Evolutionary conservation across 2,113 vertebrate genomes (phyloP), one percentile per base, ranked within the genome.

Genomic region (Callospermophilus lateralis): DNA sequence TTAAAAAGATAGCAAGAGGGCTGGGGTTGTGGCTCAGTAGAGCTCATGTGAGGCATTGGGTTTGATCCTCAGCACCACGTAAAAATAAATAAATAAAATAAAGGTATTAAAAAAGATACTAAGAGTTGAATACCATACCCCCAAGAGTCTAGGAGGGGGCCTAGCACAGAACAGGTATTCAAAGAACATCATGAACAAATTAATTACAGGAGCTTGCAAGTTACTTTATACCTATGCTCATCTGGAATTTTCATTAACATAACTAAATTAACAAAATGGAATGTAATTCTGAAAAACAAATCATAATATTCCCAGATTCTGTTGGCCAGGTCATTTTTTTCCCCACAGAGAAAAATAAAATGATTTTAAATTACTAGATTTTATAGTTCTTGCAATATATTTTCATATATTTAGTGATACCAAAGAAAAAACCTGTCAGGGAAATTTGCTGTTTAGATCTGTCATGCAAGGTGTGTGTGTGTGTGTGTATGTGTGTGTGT

Each of bases 211-310:
- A 65, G 11, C 58, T 68, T 72, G 6, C 32, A 95, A 42, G 7
- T 70, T 72, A 13, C 8, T 84, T 85, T 79, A 76, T 70, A 12
- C 63, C 32, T 77, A n/a, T 17, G 12, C 20, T 72, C 74, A 63
- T 51, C 86, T 90, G 24, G 2, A 85, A 78, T 39, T 88, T 83
- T 89, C 39, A 55, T 26, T 89, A 65, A 30, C 17, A 61, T 34
- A 76, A 93, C 16, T 37, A 88, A 87, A 70, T 70, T 53, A 91
- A 79, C 6, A 90, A 93, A 90, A 88, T 51, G 16, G 80, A 84
- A 74, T n/a, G 7, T 72, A 45, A 34, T 84, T 90, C 34, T 85
- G 68, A 13, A 28, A 80, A 48, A 39, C 13, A 68, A n/a, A 37
- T 26, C 48, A 55, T 55, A 16, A 63, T 48, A 76, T 15, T 70